Percentiles rank a stretch among this genome's conserved stretches.
These are phyloP conservation scores for Amphipyra tragopoginis DNA, from an alignment of 2,888 invertebrate genomes.

Conservation along the genomic window DNA sequence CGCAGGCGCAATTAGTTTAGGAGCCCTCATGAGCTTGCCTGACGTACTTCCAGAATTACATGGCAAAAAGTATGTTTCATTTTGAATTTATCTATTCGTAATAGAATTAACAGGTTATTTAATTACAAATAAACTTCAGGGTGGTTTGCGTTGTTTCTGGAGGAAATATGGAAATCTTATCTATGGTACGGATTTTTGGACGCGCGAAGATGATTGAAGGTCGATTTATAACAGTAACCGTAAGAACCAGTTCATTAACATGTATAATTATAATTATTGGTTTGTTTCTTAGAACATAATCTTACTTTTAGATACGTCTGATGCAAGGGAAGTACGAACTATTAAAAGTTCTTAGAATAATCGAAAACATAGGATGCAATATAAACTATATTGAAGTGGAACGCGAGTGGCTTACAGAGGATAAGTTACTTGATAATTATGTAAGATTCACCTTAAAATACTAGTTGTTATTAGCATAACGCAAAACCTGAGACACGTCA, in stretches of 20 bases:
- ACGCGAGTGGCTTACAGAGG: constrained; percentile 56
- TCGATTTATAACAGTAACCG: constrained; percentile 65
- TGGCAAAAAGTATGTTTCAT: constrained; percentile 67
- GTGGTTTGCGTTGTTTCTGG: constrained; percentile 76
- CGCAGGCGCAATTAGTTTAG: constrained; percentile 95
- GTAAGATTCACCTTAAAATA: constrained; percentile 54
- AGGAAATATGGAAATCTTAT: constrained; percentile 65
- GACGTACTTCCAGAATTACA: constrained; percentile 68
- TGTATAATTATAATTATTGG: not conserved
- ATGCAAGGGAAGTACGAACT: constrained; percentile 38
- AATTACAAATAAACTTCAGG: constrained; percentile 51
- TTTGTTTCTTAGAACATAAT: not conserved
- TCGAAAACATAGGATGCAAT: constrained; percentile 65
- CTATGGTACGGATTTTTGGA: constrained; percentile 61
- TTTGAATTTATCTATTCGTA: not conserved
- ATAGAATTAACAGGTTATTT: not conserved
- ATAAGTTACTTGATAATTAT: constrained; percentile 58
- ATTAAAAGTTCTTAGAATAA: constrained; percentile 61
- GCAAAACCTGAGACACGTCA: too few relatives aligned
- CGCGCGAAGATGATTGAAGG: constrained; percentile 70
- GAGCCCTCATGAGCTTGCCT: constrained; percentile 92
- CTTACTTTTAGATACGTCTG: constrained; percentile 56
- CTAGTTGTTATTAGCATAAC: too few relatives aligned
- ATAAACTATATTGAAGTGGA: constrained; percentile 57
- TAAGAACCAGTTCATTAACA: constrained; percentile 44